These are phyloP conservation scores for Calypte anna DNA, from an alignment of 2,113 vertebrate species.

Conservation along the genomic window DNA sequence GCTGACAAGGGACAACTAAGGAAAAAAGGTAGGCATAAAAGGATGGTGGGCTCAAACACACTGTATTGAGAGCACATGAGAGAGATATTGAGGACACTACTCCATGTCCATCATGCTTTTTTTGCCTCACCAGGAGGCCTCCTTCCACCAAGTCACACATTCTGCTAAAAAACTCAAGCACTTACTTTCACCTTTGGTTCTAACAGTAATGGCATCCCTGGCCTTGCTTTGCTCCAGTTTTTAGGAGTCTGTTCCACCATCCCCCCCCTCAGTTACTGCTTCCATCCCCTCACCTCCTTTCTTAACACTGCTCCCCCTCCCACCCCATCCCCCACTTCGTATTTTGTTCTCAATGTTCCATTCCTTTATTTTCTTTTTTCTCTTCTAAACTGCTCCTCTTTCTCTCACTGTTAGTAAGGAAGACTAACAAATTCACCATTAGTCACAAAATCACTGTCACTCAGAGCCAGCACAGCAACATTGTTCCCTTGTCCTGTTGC, in stretches of 20 bases:
- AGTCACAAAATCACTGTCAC: not conserved
- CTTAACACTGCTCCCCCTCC: not conserved
- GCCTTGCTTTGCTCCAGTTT: not conserved
- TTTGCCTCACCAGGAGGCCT: not conserved
- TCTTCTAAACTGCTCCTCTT: not conserved
- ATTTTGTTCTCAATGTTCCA: not conserved
- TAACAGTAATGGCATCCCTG: not conserved
- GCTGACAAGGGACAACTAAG: not conserved
- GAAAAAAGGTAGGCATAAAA: not conserved
- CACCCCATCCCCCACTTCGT: not conserved
- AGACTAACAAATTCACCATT: not conserved
- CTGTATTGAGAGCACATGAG: not conserved
- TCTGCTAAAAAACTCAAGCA: not conserved
- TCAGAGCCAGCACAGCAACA: not conserved
- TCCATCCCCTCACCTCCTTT: not conserved
- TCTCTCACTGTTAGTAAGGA: not conserved
- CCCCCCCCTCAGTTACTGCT: not conserved
- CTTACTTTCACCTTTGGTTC: not conserved
- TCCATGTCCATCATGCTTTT: rapidly evolving
- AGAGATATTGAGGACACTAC: not conserved
- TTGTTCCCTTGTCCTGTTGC: not conserved
- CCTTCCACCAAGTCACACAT: not conserved
- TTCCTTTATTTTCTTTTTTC: not conserved
- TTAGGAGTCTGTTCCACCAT: not conserved
- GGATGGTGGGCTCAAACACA: not conserved